A percentile compares a stretch with the other conserved stretches of the same genome.
phyloP scores from a whole-genome alignment of 2,888 invertebrate genomes.

The Invenusta paracnida region DNA sequence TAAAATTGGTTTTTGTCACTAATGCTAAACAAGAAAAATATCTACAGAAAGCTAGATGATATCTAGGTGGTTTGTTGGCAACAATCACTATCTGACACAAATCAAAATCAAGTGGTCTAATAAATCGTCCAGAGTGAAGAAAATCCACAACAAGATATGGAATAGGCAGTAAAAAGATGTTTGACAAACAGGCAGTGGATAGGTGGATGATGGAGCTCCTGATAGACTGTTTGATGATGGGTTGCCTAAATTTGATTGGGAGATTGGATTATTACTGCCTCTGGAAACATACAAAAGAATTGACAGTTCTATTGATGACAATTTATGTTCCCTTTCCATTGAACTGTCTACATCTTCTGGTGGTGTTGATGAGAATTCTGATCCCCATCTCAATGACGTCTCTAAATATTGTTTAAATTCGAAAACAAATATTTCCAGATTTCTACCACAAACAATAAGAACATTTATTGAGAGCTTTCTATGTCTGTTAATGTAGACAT shows the following conservation, averaged over 20 bases:
- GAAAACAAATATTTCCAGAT: not conserved
- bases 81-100: not conserved
- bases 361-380: not conserved
- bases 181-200: not conserved
- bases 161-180: not conserved
- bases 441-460: not conserved
- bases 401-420: not conserved
- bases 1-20: too few species aligned
- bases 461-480: not conserved
- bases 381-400: not conserved
- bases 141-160: not conserved
- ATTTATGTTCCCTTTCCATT: not conserved
- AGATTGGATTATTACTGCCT: not conserved
- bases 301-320: not conserved
- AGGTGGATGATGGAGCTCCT: not conserved
- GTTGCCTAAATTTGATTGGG: not conserved
- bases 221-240: not conserved
- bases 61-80: not conserved
- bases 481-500: not conserved
- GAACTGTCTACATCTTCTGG: not conserved
- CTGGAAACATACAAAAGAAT: not conserved
- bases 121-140: not conserved
- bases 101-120: not conserved
- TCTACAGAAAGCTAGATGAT: not conserved
- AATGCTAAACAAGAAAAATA: not conserved